Percentiles rank a stretch among this genome's conserved stretches.
phyloP scores from a whole-genome alignment of 2,888 invertebrate genomes.

The Elysia crispata region DNA sequence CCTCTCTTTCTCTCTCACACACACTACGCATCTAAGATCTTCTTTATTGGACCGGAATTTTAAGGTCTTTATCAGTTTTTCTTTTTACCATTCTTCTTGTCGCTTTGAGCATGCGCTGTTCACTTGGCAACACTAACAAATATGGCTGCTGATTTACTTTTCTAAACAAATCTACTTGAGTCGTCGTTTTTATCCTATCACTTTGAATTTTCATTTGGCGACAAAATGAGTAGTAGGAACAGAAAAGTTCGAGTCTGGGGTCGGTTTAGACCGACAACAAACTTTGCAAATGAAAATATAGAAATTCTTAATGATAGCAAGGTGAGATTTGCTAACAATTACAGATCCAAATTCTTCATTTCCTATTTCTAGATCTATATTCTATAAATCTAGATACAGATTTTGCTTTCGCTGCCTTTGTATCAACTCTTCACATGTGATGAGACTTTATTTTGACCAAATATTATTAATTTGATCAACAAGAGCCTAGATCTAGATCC shows the following conservation, averaged over 20 bases:
- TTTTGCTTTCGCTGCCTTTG: no score
- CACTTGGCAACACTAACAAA: conserved; percentile 70
- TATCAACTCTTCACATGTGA: no score
- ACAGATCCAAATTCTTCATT: no score
- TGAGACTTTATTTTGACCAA: no score
- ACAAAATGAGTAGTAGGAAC: conserved; percentile 56
- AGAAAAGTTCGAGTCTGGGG: conserved; percentile 76
- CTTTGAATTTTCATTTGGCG: conserved; percentile 22
- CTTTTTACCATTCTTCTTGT: background rate
- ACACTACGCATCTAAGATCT: no score
- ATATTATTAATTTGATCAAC: no score
- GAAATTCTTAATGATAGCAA: conserved; percentile 73
- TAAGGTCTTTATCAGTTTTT: no score
- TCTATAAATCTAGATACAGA: background rate
- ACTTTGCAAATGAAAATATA: conserved; percentile 74
- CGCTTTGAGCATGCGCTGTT: conserved; percentile 62
- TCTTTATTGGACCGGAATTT: no score
- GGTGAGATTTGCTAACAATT: conserved; percentile 61
- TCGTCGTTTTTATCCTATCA: background rate
- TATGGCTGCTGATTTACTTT: conserved; percentile 50
- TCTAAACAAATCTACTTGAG: background rate
- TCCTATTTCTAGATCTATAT: background rate
- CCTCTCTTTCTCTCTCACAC: no score
- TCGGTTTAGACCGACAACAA: conserved; percentile 74
- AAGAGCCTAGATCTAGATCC: no score